Base-by-base conservation (phyloP, 2,797 vertebrate genomes). In the Danionella dracula region DNA sequence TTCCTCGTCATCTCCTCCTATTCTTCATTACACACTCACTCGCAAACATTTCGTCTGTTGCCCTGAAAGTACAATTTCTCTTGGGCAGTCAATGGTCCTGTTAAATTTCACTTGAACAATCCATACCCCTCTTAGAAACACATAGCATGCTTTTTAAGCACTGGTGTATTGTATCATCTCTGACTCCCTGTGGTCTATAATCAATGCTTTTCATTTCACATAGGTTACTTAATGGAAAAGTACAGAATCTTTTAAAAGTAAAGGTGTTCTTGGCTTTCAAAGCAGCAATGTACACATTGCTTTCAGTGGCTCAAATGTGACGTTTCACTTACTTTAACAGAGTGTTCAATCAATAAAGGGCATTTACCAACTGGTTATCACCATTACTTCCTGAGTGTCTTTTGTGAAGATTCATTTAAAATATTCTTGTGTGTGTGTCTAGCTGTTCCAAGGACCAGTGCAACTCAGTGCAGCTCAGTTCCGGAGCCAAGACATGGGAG, bases 381-480 rank as follows among this genome's bases (percentile, higher is more conserved):
- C 32, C 4, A 34, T 55, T 37, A 44, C 16, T 35, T 10, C 44
- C 31, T 38, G 29, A 12, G 5, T n/a, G 13, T 5, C 1, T 17
- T 3, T 2, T 32, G 11, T 8, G n/a, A 6, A 32, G 12, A 12
- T 42, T 42, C n/a, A 12, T 15, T 11, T 2, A 32, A 2, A 20
- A 4, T 2, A 21, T 27, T 27, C 6, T 27, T 27, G 3, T 27
- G 3, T 27, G 3, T 27, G 40, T 21, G 2, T 41, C 12, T 55
- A 89, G 88, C 92, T 12, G 92, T 94, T 23, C 93, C 92, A 1
- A 84, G 91, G 50, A 94, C 93, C 70, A 94, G 93, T 0, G 89
- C 91, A 61, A 93, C 92, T 0, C 93, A 94, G 73, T 93, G 93
- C 84, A 93, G 90, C 82, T 94, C 93, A 0, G 88, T 94, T n/a